Evolutionary conservation across 2,797 vertebrate genomes (phyloP), one percentile per base, ranked within the genome.

Genomic region (Muraenolepis orangiensis): DNA sequence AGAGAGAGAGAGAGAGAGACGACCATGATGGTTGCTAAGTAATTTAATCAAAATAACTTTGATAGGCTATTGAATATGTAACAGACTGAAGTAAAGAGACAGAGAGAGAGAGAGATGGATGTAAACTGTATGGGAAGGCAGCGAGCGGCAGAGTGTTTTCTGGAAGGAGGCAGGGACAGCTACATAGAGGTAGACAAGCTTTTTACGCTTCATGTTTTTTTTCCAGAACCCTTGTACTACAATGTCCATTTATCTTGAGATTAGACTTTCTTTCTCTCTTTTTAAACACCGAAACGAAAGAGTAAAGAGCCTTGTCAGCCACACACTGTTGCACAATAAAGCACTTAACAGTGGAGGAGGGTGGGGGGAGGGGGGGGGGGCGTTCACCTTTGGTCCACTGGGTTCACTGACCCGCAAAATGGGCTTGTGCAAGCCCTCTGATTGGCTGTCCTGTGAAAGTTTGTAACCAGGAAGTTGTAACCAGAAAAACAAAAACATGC

Each of bases 21-120:
- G n/a, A n/a, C n/a, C 40, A 71, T 71, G 34, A 71, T 42, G 70
- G 70, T 42, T 72, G 26, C 42, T 51, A 72, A 42, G 34, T 26
- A 42, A 28, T 71, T 42, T 18, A 71, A 71, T 64, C 57, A 64
- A 64, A 23, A 28, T 71, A 40, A 28, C 70, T 42, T 71, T 28
- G 34, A 38, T 40, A 42, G 36, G 34, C 13, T 38, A 38, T 71
- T 71, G 10, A 70, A 71, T 38, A 40, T 26, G 26, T 23, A 38
- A 28, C 38, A 28, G 23, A 28, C 36, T 14, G 14, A 71, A 38
- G 29, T 13, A 26, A 36, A 71, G 69, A 40, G 69, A 28, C 57
- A 64, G n/a, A 23, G n/a, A 4, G 10, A 26, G n/a, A 61, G n/a
- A 23, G 57, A 61, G 57, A 64, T 23, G 30, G 66, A 30, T 67